Evolutionary conservation across 2,888 invertebrate genomes (phyloP).

Genomic region (Neuroscelio doddi): DNA sequence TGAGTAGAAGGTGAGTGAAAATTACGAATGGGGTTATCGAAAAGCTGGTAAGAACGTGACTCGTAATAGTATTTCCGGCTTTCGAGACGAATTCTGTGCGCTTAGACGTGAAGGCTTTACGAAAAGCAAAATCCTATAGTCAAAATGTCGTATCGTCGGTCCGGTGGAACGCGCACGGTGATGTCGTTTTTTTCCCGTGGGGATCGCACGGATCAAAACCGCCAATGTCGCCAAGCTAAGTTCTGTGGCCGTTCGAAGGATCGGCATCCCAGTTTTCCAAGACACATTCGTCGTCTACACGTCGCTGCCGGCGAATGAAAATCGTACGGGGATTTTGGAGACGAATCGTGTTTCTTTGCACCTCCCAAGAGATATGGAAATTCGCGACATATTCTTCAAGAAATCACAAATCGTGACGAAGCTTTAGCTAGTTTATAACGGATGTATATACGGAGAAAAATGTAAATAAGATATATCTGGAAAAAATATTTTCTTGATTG

Average conservation of each 20-base stretch:
- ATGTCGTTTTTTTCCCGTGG: conserved; percentile 23
- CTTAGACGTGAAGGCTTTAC: too few relatives aligned
- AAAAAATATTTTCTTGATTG: too few relatives aligned
- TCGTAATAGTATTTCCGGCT: too few relatives aligned
- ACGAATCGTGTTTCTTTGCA: conserved; percentile 16
- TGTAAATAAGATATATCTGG: too few relatives aligned
- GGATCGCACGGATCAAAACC: conserved; percentile 29
- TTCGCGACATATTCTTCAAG: conserved; percentile 20
- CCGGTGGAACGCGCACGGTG: conserved; percentile 19
- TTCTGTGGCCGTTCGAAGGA: conserved; percentile 26
- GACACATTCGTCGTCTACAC: conserved; percentile 24
- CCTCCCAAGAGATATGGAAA: conserved; percentile 30
- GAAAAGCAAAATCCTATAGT: conserved; percentile 20
- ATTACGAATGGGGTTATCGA: too few relatives aligned
- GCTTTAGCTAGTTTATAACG: too few relatives aligned
- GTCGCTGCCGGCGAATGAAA: conserved; percentile 22
- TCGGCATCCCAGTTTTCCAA: too few relatives aligned
- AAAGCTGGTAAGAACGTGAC: too few relatives aligned
- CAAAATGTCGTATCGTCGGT: conserved; percentile 7
- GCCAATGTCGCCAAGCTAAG: conserved; percentile 14
- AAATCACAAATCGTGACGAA: conserved; percentile 27
- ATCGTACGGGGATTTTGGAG: conserved; percentile 21
- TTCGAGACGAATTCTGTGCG: too few relatives aligned
- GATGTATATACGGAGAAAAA: too few relatives aligned
- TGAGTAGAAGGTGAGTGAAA: too few relatives aligned